Evolutionary conservation across 2,797 vertebrate genomes (phyloP).

Genomic region (Lepilemur septentrionalis): DNA sequence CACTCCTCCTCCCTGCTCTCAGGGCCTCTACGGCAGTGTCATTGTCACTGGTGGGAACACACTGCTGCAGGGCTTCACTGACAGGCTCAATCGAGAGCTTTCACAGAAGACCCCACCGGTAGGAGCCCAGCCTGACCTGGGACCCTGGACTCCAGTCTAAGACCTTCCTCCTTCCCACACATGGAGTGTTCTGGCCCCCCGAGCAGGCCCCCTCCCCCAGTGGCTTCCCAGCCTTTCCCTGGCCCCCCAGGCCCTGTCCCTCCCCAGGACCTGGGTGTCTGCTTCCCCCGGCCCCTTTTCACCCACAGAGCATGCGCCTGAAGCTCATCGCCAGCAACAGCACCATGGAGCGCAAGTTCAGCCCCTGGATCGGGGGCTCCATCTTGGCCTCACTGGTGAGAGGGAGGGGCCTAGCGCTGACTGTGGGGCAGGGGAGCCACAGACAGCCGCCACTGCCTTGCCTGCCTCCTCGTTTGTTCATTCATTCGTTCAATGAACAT

Average conservation of each 20-base stretch:
- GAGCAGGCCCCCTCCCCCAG: background rate
- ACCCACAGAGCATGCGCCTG: conserved; percentile 86
- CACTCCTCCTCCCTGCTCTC: background rate
- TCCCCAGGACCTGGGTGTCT: background rate
- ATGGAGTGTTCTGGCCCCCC: background rate
- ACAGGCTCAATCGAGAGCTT: conserved; percentile 86
- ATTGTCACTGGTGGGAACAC: conserved; percentile 86
- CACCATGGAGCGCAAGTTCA: conserved; percentile 88
- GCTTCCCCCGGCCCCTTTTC: conserved; percentile 19
- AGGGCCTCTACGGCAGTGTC: conserved; percentile 87
- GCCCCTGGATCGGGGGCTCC: conserved; percentile 88
- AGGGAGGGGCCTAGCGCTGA: background rate
- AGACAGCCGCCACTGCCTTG: background rate
- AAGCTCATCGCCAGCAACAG: conserved; percentile 89
- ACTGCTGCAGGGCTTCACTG: conserved; percentile 86
- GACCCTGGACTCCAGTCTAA: background rate
- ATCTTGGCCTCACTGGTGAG: conserved; percentile 88
- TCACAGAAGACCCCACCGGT: conserved; percentile 87
- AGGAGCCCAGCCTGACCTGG: background rate
- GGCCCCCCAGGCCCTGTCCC: background rate
- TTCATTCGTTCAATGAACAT: conserved; percentile 8
- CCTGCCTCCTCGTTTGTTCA: background rate
- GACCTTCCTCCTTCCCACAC: background rate
- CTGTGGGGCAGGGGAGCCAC: background rate
- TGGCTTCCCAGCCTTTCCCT: background rate